Evolutionary conservation across 2,113 vertebrate genomes (phyloP), one percentile per base, ranked within the genome.

Genomic region (Xiphias gladius): DNA sequence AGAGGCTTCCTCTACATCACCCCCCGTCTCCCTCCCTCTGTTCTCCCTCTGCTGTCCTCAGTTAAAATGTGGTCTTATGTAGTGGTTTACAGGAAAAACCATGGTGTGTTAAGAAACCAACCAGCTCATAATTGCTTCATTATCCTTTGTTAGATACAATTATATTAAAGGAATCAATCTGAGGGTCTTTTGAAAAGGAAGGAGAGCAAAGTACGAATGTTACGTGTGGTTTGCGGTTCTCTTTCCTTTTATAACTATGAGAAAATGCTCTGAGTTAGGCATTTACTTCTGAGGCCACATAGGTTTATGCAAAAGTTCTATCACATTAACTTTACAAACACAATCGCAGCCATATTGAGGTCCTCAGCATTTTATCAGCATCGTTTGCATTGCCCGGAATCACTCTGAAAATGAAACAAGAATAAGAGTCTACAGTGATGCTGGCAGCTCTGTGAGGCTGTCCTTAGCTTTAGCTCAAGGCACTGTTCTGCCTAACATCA

Each of bases 101-200:
- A 26, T 6, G 32, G 55, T 73, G 72, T 74, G 63, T 73, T 66
- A 63, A 35, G 30, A 72, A 71, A 73, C 55, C 71, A 71, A 63
- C 71, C 30, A n/a, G 30, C 73, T 75, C 63, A 57, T 74, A 67
- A 82, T 63, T 75, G 66, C 84, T 72, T 86, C 63, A 68, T 68
- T 68, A 71, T 68, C 69, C 28, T 30, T 54, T 68, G 48, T 76
- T 74, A 43, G 58, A 68, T 43, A 54, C 7, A 11, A 28, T 83
- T 80, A 70, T 37, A 30, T 75, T 48, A 43, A 46, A 54, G 50
- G 32, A 64, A 70, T 78, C 39, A 46, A 73, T 78, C 82, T 10
- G 63, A 66, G n/a, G 20, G 12, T 20, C n/a, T 30, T 59, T 61
- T 32, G 9, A 54, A 58, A 50, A 76, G 65, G 59, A 66, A 59